Conservation (phyloP, 2,888 invertebrate genomes). For the Lagria hirta region DNA sequence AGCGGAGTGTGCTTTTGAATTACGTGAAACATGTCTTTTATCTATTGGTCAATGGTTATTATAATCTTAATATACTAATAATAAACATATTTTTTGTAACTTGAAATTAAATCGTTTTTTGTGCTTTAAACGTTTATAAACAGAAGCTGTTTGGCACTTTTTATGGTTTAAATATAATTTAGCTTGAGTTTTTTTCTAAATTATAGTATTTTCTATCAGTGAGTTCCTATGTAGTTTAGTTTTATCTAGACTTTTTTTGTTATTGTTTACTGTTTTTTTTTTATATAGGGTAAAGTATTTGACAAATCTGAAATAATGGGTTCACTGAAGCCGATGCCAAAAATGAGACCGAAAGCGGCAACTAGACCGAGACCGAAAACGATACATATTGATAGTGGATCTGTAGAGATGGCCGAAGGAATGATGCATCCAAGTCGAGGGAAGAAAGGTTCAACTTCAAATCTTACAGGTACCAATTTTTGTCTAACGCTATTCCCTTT, state of each 20-base stretch:
- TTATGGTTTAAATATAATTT: too few species aligned
- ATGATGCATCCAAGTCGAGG: constrained; percentile 70
- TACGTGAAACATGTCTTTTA: constrained; percentile 45
- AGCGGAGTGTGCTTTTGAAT: constrained; percentile 5
- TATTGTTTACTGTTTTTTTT: constrained; percentile 14
- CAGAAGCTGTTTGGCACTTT: too few species aligned
- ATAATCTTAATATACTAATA: too few species aligned
- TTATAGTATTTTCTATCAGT: too few species aligned
- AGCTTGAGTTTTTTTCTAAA: too few species aligned
- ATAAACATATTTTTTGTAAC: too few species aligned
- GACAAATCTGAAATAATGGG: constrained; percentile 68
- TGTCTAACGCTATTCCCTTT: constrained; percentile 1
- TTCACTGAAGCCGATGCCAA: constrained; percentile 62
- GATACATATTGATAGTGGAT: constrained; percentile 83
- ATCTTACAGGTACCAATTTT: constrained; percentile 71
- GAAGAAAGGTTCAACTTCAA: constrained; percentile 80
- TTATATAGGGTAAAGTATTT: constrained; percentile 72
- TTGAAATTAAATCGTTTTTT: too few species aligned
- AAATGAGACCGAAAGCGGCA: constrained; percentile 65
- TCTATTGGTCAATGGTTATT: constrained; percentile 50
- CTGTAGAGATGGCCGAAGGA: constrained; percentile 76
- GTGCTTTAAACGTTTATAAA: too few species aligned
- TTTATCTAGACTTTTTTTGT: constrained; percentile 2
- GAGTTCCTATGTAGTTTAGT: too few species aligned
- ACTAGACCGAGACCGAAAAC: constrained; percentile 83